These are phyloP conservation scores for Otocyon megalotis DNA, from an alignment of 2,113 vertebrate genomes.

Conservation along the genomic window DNA sequence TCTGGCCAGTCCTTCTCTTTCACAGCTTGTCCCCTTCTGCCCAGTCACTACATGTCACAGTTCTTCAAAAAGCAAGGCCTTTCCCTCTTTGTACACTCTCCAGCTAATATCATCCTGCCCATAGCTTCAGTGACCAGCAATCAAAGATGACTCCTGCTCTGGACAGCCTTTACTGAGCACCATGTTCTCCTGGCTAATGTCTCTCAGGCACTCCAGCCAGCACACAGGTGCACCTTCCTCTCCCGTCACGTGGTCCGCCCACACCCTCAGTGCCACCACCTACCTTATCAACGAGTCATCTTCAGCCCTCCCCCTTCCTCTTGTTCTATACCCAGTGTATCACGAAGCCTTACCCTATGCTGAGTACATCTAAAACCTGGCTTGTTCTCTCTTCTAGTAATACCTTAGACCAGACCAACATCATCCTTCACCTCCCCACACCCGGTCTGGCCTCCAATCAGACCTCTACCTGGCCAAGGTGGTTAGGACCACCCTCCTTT, in stretches of 20 bases:
- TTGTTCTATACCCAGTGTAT: accelerated
- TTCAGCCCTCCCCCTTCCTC: neutral
- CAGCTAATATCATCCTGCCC: neutral
- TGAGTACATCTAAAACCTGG: neutral
- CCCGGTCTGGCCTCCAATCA: neutral
- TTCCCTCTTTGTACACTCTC: neutral
- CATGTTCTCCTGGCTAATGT: neutral
- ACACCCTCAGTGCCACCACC: neutral
- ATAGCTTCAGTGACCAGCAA: neutral
- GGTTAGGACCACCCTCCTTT: too few relatives aligned
- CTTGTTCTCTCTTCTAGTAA: neutral
- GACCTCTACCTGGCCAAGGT: neutral
- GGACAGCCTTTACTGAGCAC: accelerated
- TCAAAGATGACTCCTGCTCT: too few relatives aligned
- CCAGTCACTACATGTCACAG: neutral
- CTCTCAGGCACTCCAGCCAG: neutral
- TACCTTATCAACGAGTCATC: neutral
- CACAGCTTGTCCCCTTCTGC: neutral
- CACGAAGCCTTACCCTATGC: neutral
- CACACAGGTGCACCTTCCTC: neutral
- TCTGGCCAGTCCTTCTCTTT: neutral
- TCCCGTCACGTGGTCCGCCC: neutral
- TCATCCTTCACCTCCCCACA: neutral
- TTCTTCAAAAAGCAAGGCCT: neutral
- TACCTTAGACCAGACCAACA: neutral